Conservation (phyloP, 2,888 invertebrate genomes). For the Drosophila diplacantha region DNA sequence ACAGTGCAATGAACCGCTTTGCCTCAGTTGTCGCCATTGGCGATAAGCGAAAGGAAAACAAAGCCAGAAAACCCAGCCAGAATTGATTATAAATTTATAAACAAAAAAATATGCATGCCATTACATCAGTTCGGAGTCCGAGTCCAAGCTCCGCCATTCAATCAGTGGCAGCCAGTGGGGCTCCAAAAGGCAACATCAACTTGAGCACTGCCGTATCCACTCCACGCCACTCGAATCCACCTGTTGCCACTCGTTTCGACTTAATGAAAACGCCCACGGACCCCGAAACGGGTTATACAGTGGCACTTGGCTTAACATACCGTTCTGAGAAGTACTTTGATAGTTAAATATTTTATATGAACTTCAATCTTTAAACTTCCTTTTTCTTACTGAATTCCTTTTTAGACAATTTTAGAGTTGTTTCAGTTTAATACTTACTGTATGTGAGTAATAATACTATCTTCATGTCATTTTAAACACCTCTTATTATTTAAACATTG, state of each 20-base stretch:
- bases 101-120: constrained; percentile 18
- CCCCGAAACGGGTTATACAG: constrained; percentile 51
- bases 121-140: constrained; percentile 23
- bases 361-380: too few species aligned
- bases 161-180: constrained; percentile 45
- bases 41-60: constrained; percentile 30
- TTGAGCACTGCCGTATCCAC: constrained; percentile 21
- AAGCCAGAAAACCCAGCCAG: constrained; percentile 1
- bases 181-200: constrained; percentile 27
- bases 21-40: background rate
- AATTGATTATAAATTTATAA: constrained; percentile 20
- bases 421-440: too few species aligned
- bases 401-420: too few species aligned
- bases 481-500: too few species aligned
- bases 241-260: constrained; percentile 48
- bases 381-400: too few species aligned
- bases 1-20: constrained; percentile 24
- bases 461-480: too few species aligned
- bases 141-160: constrained; percentile 18
- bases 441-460: too few species aligned
- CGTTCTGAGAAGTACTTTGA: background rate
- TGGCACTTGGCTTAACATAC: constrained; percentile 7
- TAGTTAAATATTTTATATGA: too few species aligned
- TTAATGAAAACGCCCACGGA: constrained; percentile 55
- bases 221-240: constrained; percentile 41